These are phyloP conservation scores for Nerophis ophidion DNA, from an alignment of 2,113 vertebrate genomes.

Conservation along the genomic window DNA sequence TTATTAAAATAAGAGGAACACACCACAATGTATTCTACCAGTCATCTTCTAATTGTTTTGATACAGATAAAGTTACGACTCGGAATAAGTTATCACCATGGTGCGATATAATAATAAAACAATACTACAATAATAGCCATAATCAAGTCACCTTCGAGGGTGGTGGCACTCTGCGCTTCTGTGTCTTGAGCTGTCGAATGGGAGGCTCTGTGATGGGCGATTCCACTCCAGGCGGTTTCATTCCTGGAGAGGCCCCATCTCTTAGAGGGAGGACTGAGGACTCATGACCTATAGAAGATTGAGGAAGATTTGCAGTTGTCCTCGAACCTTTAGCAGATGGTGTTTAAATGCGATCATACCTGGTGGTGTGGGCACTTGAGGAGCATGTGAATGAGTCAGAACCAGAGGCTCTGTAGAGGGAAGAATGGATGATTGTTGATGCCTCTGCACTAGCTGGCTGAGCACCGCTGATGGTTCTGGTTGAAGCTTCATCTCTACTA, in stretches of 20 bases:
- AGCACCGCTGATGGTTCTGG: slow-evolving; percentile 92
- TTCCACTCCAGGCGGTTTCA: slow-evolving; percentile 74
- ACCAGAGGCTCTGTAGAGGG: slow-evolving; percentile 46
- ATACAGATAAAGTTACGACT: background rate
- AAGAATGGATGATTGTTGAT: slow-evolving; percentile 70
- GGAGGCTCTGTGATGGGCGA: slow-evolving; percentile 69
- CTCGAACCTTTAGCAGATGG: background rate
- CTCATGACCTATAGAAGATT: slow-evolving; percentile 73
- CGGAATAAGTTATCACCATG: background rate
- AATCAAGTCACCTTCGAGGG: slow-evolving; percentile 75
- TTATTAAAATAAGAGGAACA: too few relatives aligned
- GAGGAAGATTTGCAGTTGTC: background rate
- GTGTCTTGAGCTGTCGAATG: slow-evolving; percentile 82
- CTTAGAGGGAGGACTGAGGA: slow-evolving; percentile 70
- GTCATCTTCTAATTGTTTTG: too few relatives aligned
- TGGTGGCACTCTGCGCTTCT: slow-evolving; percentile 80
- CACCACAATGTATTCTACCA: too few relatives aligned
- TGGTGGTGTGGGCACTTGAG: slow-evolving; percentile 67
- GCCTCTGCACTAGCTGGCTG: slow-evolving; percentile 86
- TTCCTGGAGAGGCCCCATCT: slow-evolving; percentile 61
- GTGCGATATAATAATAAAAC: background rate
- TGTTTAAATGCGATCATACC: background rate
- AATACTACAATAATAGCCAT: background rate
- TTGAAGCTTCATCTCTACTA: slow-evolving; percentile 87
- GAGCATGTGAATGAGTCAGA: slow-evolving; percentile 46